Evolutionary conservation across 2,113 vertebrate genomes (phyloP).

Genomic region (Daphoenositta chrysoptera): DNA sequence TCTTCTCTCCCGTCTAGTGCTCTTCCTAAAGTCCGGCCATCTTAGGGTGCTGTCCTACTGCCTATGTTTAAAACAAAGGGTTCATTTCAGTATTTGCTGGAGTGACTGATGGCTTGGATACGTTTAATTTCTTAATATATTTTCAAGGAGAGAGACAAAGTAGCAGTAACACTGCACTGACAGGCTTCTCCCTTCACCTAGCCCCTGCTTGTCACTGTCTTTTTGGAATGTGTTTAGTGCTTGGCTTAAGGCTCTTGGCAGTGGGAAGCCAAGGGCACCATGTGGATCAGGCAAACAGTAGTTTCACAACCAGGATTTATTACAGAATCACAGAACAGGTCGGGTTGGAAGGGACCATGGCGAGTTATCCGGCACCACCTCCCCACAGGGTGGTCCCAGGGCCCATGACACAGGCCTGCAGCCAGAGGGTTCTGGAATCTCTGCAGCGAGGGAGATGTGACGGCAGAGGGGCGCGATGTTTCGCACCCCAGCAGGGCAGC

Average conservation of each 20-base stretch:
- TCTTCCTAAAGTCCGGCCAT: background rate
- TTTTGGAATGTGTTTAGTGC: rapidly evolving
- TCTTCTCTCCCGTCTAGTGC: background rate
- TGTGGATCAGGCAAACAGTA: rapidly evolving
- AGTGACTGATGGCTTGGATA: background rate
- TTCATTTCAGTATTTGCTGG: background rate
- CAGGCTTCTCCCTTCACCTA: background rate
- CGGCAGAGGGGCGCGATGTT: rapidly evolving
- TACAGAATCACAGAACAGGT: background rate
- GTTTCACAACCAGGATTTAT: background rate
- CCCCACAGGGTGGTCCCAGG: background rate
- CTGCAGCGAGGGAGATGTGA: rapidly evolving
- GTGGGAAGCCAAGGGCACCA: background rate
- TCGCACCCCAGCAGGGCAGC: background rate
- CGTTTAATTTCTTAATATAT: rapidly evolving
- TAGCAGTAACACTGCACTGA: too few species aligned
- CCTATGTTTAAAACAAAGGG: background rate
- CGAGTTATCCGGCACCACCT: background rate
- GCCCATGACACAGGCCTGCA: rapidly evolving
- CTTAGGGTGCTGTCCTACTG: background rate
- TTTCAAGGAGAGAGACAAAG: background rate
- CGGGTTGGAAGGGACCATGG: background rate
- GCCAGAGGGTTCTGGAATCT: background rate
- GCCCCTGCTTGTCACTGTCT: background rate
- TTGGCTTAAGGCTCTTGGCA: background rate